Evolutionary conservation across 2,113 vertebrate species (phyloP), one percentile per base, ranked within the genome.

Genomic region (Myotis yumanensis): DNA sequence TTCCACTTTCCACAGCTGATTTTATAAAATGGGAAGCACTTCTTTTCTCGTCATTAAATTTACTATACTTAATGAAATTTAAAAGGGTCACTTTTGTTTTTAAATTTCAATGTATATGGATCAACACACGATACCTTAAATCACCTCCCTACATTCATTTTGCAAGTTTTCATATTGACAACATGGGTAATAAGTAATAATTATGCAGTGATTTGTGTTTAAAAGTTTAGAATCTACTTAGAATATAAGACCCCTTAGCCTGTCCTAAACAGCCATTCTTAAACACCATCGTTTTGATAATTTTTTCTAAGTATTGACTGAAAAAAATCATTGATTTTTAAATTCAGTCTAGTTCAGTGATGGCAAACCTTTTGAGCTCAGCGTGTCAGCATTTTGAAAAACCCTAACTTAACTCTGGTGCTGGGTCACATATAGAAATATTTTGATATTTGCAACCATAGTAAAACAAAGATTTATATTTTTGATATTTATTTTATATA

Each of bases 11-110:
- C 81, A 94, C 2, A 71, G 51, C 75, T 48, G 35, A 76, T 82
- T 89, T 90, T 43, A n/a, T 85, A 92, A 91, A 95, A 82, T 30
- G 7, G 4, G 37, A 89, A 86, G 4, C 7, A 46, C 76, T 71
- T 20, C 79, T 86, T 94, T 95, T 32, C 18, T 87, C 52, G 23
- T 93, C 35, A 81, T 87, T 90, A 76, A 84, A 83, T 90, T 86
- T 90, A 75, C n/a, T 88, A 18, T 48, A 35, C 32, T 89, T 72
- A 92, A 90, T 51, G 7, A 96, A 96, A 75, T 89, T 43, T 52
- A 10, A 68, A 40, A 18, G 51, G 43, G 22, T 84, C 73, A 86
- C 20, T 87, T 93, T 83, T 15, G 62, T 7, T 57, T 95, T 92
- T 77, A 93, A 87, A 90, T 81, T 89, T 87, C 40, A 92, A 7